Evolutionary conservation across 2,888 invertebrate genomes (phyloP).

Genomic region (Priocnemis perturbator): DNA sequence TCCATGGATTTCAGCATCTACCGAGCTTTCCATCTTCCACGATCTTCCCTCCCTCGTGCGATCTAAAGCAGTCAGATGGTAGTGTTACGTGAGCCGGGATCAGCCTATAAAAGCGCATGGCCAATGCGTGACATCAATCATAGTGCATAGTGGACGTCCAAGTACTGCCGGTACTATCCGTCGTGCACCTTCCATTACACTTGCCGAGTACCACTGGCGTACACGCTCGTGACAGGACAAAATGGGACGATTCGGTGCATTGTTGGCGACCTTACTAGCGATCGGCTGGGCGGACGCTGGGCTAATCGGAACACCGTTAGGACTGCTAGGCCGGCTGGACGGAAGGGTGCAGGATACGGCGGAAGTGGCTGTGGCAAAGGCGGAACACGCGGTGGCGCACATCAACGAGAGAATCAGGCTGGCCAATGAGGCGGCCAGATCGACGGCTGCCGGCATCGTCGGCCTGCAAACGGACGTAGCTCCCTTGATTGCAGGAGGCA

Average conservation of each 20-base stretch:
- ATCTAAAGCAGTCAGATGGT: not conserved
- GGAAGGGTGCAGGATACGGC: conserved; percentile 64
- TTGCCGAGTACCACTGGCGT: too few relatives aligned
- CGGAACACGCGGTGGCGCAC: conserved; percentile 64
- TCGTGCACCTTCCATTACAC: not conserved
- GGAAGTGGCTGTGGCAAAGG: conserved; percentile 63
- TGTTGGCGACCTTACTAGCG: not conserved
- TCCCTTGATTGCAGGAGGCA: too few relatives aligned
- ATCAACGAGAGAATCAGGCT: conserved; percentile 61
- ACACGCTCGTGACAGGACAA: too few relatives aligned
- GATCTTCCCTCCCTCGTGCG: not conserved
- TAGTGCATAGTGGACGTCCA: not conserved
- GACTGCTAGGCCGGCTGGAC: too few relatives aligned
- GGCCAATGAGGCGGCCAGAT: conserved; percentile 58
- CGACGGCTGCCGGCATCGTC: conserved; percentile 38
- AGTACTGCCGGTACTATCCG: not conserved
- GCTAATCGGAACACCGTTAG: not conserved
- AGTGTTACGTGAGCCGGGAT: not conserved
- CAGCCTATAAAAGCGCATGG: not conserved
- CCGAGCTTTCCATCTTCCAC: conserved; percentile 10
- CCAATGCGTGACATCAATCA: not conserved
- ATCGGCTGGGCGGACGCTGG: not conserved
- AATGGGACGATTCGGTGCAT: not conserved
- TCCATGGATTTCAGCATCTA: conserved; percentile 13
- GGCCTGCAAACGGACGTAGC: too few relatives aligned